Evolutionary conservation across 2,113 vertebrate genomes (phyloP).

Genomic region (Centropristis striata): DNA sequence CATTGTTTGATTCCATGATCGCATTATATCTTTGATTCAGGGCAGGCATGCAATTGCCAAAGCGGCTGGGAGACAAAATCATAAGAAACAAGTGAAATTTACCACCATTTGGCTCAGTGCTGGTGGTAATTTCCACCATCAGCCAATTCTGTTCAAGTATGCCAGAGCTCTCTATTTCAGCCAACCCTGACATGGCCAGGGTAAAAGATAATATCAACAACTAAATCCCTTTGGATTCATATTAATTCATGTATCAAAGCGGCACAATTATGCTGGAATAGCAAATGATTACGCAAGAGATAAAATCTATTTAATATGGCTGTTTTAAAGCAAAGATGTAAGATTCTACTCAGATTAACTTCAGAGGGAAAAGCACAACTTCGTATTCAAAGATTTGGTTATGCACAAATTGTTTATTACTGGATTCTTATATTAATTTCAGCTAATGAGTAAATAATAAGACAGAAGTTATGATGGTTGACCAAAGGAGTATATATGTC

Average conservation of each 20-base stretch:
- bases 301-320: background rate
- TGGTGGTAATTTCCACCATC: background rate
- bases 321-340: background rate
- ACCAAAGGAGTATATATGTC: background rate
- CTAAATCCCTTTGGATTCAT: slow-evolving; percentile 7
- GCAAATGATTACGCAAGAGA: background rate
- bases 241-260: slow-evolving; percentile 31
- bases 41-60: background rate
- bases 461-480: background rate
- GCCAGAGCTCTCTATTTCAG: background rate
- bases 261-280: background rate
- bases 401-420: background rate
- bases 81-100: background rate
- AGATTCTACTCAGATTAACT: background rate
- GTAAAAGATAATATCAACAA: slow-evolving; percentile 1
- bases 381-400: background rate
- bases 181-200: slow-evolving; percentile 20
- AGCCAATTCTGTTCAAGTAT: background rate
- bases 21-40: background rate
- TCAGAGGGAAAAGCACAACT: background rate
- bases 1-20: background rate
- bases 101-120: background rate
- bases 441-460: background rate
- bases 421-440: background rate
- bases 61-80: background rate